Conservation (phyloP, 2,113 vertebrate species). For the Chionis minor region DNA sequence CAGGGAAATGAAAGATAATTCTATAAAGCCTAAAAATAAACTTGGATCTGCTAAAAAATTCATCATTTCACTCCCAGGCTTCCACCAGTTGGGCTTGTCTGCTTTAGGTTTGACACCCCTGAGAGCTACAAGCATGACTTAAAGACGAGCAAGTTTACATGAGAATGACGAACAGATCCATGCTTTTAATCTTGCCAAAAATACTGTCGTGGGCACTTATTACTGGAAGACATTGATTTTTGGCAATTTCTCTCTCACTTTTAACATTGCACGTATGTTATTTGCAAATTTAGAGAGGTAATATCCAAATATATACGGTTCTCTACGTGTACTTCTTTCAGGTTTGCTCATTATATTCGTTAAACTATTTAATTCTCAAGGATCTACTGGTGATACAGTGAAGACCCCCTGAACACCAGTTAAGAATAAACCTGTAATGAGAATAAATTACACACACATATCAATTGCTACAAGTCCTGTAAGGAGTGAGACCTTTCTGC, state of each 20-base stretch:
- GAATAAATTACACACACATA: slow-evolving; percentile 66
- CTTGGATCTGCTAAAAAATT: slow-evolving; percentile 73
- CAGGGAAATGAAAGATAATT: slow-evolving; percentile 69
- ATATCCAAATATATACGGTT: neutral
- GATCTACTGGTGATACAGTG: slow-evolving; percentile 16
- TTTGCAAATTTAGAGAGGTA: neutral
- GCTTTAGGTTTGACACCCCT: slow-evolving; percentile 63
- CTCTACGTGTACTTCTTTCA: neutral
- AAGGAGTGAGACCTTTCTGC: slow-evolving; percentile 49
- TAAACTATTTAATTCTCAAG: slow-evolving; percentile 61
- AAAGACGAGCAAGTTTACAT: slow-evolving; percentile 58
- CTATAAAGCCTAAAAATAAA: slow-evolving; percentile 74
- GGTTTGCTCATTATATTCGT: slow-evolving; percentile 30
- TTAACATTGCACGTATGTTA: neutral
- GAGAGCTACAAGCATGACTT: slow-evolving; percentile 65
- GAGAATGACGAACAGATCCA: slow-evolving; percentile 35
- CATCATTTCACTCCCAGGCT: slow-evolving; percentile 66
- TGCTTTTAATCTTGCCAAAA: slow-evolving; percentile 45
- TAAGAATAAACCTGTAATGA: slow-evolving; percentile 68
- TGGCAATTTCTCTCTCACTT: neutral
- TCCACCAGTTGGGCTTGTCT: slow-evolving; percentile 75
- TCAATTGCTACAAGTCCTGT: slow-evolving; percentile 61
- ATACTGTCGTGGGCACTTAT: neutral
- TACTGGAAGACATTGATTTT: slow-evolving; percentile 4
- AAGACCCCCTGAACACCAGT: slow-evolving; percentile 55